Evolutionary conservation across 1,140 invertebrate genomes (phyloP).

Genomic region (Diorhabda sublineata): DNA sequence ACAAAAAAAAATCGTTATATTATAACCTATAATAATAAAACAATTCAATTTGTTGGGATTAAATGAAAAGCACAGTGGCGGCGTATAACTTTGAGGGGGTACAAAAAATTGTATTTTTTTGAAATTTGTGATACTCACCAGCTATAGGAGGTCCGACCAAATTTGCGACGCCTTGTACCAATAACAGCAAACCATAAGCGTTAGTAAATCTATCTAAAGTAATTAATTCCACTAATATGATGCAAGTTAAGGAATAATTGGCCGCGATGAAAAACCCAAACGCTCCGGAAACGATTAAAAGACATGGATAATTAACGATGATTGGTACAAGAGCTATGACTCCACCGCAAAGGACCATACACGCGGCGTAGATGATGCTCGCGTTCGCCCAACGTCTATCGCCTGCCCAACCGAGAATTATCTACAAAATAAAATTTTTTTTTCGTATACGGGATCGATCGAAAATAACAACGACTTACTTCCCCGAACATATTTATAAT

Average conservation of each 20-base stretch:
- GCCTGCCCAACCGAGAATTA: constrained; percentile 81
- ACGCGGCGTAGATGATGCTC: constrained; percentile 70
- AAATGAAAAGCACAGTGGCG: too few species aligned
- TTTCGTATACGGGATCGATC: not conserved
- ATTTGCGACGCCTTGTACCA: constrained; percentile 86
- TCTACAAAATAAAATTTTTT: constrained; percentile 52
- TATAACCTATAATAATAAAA: too few species aligned
- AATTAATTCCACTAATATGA: constrained; percentile 81
- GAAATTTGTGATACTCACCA: constrained; percentile 51
- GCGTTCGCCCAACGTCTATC: constrained; percentile 66
- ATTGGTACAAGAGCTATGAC: constrained; percentile 69
- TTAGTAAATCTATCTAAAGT: constrained; percentile 84
- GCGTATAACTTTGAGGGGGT: too few species aligned
- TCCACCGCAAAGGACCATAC: constrained; percentile 72
- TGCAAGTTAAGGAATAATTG: constrained; percentile 81
- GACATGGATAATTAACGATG: constrained; percentile 55
- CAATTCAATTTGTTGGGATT: too few species aligned
- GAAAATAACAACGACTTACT: constrained; percentile 53
- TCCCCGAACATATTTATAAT: constrained; percentile 83
- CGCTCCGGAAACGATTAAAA: constrained; percentile 62
- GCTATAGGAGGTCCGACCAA: constrained; percentile 82
- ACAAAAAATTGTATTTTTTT: too few species aligned
- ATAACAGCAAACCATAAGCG: constrained; percentile 79
- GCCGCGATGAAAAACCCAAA: constrained; percentile 84
- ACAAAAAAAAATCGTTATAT: too few species aligned